Evolutionary conservation across 1,140 invertebrate species (phyloP).

Genomic region (Agraylea sexmaculata): DNA sequence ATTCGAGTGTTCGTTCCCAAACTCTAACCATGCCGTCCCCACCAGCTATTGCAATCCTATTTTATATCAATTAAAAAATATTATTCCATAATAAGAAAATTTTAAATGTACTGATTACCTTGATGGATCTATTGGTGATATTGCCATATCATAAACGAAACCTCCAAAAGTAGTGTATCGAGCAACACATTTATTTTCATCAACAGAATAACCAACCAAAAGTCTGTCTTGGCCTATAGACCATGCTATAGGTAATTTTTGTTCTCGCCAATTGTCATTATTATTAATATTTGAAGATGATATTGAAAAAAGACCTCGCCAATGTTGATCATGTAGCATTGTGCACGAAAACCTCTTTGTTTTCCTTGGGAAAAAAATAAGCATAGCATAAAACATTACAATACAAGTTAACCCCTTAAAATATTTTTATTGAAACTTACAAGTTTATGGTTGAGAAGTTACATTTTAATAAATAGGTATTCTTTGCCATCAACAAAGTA

Average conservation of each 20-base stretch:
- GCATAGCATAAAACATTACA: no score
- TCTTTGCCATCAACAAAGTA: slow-evolving; percentile 11
- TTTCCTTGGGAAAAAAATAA: slow-evolving; percentile 5
- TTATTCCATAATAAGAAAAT: slow-evolving; percentile 2
- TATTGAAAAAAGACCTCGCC: slow-evolving; percentile 14
- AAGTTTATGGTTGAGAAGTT: slow-evolving; percentile 8
- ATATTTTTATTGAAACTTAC: slow-evolving; percentile 7
- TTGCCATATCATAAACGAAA: slow-evolving; percentile 48
- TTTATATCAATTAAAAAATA: slow-evolving; percentile 19
- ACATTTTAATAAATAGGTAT: slow-evolving; percentile 13
- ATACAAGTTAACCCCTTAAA: background rate
- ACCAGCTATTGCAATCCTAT: slow-evolving; percentile 53
- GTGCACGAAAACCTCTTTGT: slow-evolving; percentile 7
- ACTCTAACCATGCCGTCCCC: slow-evolving; percentile 60
- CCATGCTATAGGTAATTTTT: slow-evolving; percentile 44
- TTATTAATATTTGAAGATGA: background rate
- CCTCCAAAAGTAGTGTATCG: slow-evolving; percentile 53
- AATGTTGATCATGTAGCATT: slow-evolving; percentile 13
- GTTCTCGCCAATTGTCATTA: slow-evolving; percentile 8
- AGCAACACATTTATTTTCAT: slow-evolving; percentile 29
- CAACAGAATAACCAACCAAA: slow-evolving; percentile 43
- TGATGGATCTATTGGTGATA: slow-evolving; percentile 58
- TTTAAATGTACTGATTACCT: slow-evolving; percentile 31
- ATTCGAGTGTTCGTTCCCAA: slow-evolving; percentile 46
- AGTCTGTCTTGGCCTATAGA: slow-evolving; percentile 50